phyloP scores from a whole-genome alignment of 2,888 invertebrate species.

The Dicyrtomina minuta region DNA sequence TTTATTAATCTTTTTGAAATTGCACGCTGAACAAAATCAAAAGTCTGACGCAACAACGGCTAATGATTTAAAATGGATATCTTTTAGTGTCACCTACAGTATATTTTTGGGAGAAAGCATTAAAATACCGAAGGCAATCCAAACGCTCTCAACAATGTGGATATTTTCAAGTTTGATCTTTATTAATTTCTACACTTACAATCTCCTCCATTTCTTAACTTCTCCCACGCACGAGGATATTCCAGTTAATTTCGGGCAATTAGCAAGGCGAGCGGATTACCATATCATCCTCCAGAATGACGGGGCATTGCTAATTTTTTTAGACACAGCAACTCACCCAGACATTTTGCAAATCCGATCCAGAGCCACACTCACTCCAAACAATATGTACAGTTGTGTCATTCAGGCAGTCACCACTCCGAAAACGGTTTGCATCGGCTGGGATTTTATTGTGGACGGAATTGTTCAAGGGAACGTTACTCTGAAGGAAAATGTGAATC shows the following conservation, averaged over 20 bases:
- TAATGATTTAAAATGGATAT: background rate
- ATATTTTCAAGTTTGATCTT: background rate
- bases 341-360: background rate
- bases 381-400: background rate
- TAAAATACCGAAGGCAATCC: background rate
- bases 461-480: background rate
- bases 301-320: background rate
- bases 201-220: background rate
- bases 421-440: background rate
- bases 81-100: background rate
- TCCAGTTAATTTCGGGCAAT: background rate
- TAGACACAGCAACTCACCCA: background rate
- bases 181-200: background rate
- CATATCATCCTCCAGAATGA: background rate
- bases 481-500: background rate
- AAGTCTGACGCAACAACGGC: no score
- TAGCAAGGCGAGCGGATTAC: background rate
- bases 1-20: background rate
- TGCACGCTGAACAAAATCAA: no score
- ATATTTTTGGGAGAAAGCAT: background rate
- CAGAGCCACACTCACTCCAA: background rate
- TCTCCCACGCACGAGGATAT: background rate
- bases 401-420: background rate
- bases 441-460: background rate
- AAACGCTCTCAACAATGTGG: background rate